Base-by-base conservation (phyloP, 2,113 vertebrate species). In the Nannospalax galili region DNA sequence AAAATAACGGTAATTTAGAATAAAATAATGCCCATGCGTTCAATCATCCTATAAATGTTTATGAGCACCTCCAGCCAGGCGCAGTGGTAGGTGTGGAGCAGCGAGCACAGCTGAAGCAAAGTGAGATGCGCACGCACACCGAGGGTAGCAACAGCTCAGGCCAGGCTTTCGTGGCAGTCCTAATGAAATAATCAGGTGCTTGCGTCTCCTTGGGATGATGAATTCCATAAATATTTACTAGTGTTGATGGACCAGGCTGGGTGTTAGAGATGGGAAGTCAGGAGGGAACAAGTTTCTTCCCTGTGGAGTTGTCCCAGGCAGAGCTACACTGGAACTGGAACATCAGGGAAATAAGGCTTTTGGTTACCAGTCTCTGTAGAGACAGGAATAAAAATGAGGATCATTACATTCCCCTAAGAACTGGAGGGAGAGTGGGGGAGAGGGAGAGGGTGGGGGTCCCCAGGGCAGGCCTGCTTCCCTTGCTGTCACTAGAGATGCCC, bases 1-100 rank as follows among this genome's bases (percentile, higher is more conserved):
- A 90, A 95, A 92, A 72, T 60, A 20, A 84, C 77, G 58, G 48
- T 92, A 69, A 62, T 69, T 74, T 79, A 67, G 89, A 75, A 80
- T 87, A 72, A 95, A 93, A 69, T 30, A 42, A 89, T 12, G 52
- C 22, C 48, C n/a, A 28, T 11, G 24, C 35, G 48, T 88, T 80
- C 84, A n/a, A 7, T 52, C 84, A 75, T 8, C 40, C 35, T 26
- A 40, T 14, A 37, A 30, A 30, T 20, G 65, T 60, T 67, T 28
- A 5, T 5, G 37, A 45, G 58, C 1, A 0, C 42, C 37, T 32
- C 24, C 42, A 19, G 32, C 73, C 35, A 24, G 88, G 35, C 37
- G 16, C 3, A 1, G 8, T 1, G 26, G 16, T 2, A 26, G 77
- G 40, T 42, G 69, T 70, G 0, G 1, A 69, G 42, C 0, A 1